Evolutionary conservation across 23 tunicate genomes (phyloP), one percentile per base, ranked within the genome.

Genomic region (Ciona savignyi): DNA sequence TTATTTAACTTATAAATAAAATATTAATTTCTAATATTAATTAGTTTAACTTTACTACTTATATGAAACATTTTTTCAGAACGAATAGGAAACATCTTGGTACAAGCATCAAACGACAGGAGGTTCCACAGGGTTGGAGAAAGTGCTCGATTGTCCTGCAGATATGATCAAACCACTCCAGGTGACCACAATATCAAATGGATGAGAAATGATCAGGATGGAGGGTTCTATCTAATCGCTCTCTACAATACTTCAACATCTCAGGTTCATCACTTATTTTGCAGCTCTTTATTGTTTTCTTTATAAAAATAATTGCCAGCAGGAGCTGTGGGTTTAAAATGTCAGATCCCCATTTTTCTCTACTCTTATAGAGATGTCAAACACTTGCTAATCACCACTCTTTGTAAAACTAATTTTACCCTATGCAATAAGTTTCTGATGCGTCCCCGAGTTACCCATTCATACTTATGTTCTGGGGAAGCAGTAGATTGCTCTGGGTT

Each of bases 151-250:
- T 23, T 82, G 33, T 24, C 15, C 19, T 82, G 87, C 56, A 66
- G 65, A 2, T 82, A 64, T 63, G 75, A 82, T 60, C 30, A 32
- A 35, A 35, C 29, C 24, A 63, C 77, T 3, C 87, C 87, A 9
- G 87, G 87, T 42, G 26, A 60, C n/a, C 77, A 78, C n/a, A 25
- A 3, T 0, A 70, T 82, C 23, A 74, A 75, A 34, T 82, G 87
- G 87, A 51, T 32, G 63, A 82, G 74, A 68, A 33, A 42, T 42
- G 9, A 42, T 42, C 9, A 42, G 15, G 15, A 42, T 42, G 56
- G 56, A 42, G 15, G 56, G 11, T 42, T 42, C 15, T 42, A 42
- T 42, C 56, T 42, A 9, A 9, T 42, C 15, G 56, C 56, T 6
- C 11, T 42, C 11, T 42, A 42, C 15, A 42, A 42, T 42, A 42